A percentile compares a stretch with the other conserved stretches of the same genome.
Evolutionary conservation across 2,888 invertebrate genomes (phyloP).

Genomic region (Epinotia ramella): DNA sequence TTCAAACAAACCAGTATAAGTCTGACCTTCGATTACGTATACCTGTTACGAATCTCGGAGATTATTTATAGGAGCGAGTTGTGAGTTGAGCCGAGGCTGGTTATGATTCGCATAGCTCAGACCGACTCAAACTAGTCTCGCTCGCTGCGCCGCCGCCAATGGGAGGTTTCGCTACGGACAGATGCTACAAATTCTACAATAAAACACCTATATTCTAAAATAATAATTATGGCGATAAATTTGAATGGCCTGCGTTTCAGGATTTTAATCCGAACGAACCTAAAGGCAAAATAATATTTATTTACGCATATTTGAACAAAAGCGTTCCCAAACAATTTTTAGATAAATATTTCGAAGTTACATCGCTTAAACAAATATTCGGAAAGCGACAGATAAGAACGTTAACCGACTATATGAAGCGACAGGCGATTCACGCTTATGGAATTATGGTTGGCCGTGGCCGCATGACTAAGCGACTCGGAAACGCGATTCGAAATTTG

Average conservation of each 20-base stretch:
- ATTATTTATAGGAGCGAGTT: background rate
- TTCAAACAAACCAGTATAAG: background rate
- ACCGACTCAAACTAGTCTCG: conserved; percentile 49
- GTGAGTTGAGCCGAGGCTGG: background rate
- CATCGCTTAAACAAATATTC: conserved; percentile 26
- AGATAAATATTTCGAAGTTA: conserved; percentile 27
- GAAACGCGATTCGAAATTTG: conserved; percentile 31
- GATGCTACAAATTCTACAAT: conserved; percentile 41
- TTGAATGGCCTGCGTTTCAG: conserved; percentile 20
- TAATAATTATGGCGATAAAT: conserved; percentile 32
- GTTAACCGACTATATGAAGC: conserved; percentile 18
- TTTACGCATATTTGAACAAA: background rate
- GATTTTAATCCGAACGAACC: conserved; percentile 11
- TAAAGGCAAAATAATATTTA: background rate
- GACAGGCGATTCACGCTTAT: conserved; percentile 1
- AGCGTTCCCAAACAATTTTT: conserved; percentile 2
- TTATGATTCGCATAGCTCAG: conserved; percentile 34
- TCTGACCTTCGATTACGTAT: background rate
- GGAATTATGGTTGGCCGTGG: conserved; percentile 17
- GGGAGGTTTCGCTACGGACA: conserved; percentile 46
- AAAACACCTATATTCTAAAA: conserved; percentile 37
- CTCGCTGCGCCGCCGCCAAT: conserved; percentile 47
- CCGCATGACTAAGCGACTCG: conserved; percentile 38
- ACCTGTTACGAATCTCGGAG: background rate
- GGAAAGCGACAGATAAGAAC: conserved; percentile 28